phyloP scores from a whole-genome alignment of 1,140 invertebrate genomes.

The Branchinecta lindahli region DNA sequence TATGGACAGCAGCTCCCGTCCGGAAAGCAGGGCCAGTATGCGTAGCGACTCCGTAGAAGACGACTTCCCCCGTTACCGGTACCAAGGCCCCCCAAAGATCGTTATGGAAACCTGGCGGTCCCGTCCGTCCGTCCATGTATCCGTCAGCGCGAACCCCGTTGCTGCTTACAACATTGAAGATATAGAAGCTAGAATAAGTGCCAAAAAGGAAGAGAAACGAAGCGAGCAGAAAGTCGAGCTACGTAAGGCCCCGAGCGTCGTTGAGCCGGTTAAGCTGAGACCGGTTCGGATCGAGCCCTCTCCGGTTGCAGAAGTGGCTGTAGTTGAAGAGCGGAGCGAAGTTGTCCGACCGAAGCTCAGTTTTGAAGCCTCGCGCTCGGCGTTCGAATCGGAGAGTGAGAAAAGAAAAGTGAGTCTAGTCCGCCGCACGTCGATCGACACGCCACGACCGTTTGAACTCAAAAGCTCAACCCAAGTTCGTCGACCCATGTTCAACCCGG shows the following conservation, averaged over 20 bases:
- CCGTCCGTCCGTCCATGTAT: not conserved
- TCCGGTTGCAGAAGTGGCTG: not conserved
- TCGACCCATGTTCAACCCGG: conserved; percentile 17
- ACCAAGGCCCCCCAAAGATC: not conserved
- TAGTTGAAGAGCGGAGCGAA: not conserved
- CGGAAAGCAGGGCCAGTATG: not conserved
- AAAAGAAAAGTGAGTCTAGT: not conserved
- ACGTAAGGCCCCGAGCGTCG: not conserved
- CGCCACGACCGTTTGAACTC: not conserved
- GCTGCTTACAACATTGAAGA: not conserved
- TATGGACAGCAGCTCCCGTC: not conserved
- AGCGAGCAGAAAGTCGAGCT: not conserved
- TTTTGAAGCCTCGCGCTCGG: not conserved
- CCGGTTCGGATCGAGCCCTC: not conserved
- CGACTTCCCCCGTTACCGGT: not conserved
- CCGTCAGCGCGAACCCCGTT: not conserved
- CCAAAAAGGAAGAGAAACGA: not conserved
- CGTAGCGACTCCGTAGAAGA: not conserved
- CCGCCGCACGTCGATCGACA: not conserved
- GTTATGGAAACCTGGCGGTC: conserved; percentile 1
- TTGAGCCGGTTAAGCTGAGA: not conserved
- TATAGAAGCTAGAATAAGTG: not conserved
- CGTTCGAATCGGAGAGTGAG: not conserved
- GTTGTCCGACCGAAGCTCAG: not conserved
- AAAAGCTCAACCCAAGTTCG: not conserved